Base-by-base conservation (phyloP, 1,140 invertebrate species). In the Aphaenogaster ashmeadi region DNA sequence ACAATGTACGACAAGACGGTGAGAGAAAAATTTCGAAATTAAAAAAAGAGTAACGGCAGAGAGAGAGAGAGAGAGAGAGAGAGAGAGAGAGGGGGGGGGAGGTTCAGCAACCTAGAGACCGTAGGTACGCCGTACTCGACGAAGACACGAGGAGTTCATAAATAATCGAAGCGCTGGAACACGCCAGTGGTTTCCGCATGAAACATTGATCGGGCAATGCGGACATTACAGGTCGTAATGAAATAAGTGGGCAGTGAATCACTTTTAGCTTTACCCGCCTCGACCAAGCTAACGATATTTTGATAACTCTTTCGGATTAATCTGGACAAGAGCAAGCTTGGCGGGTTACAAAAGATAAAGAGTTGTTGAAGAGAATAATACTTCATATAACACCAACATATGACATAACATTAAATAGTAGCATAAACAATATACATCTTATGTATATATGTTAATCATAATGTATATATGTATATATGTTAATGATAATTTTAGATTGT, bases 151-250 rank as follows among this genome's bases (percentile, higher is more conserved):
- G 87, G 79, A 94, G 92, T 93, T 95, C 94, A 95, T 95, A 95
- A 95, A 95, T 95, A 95, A 95, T 95, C 95, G 94, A 95, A 95
- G 93, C 93, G 89, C 85, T 91, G 90, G 92, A 92, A 93, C 92
- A 93, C 93, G 92, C 91, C 92, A 93, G 94, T 93, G 93, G 94
- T 95, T 95, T 95, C 94, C 93, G 91, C 94, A 94, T 95, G 93
- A 95, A 95, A 95, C 92, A 95, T 95, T 95, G 94, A 95, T 95
- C 94, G 93, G 77, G 90, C 91, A 83, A 90, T 81, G 91, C 91
- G 89, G 86, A 94, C 92, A 93, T 92, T 93, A 93, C 89, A 89
- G 90, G 90, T 92, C 91, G 86, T 95, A 94, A 94, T 95, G 91
- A 93, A 94, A 93, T 93, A 94, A 89, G 81, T 90, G 79, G 83